Percentiles rank a stretch among this genome's conserved stretches.
phyloP scores from a whole-genome alignment of 2,113 vertebrate species.

The Alouatta palliata region DNA sequence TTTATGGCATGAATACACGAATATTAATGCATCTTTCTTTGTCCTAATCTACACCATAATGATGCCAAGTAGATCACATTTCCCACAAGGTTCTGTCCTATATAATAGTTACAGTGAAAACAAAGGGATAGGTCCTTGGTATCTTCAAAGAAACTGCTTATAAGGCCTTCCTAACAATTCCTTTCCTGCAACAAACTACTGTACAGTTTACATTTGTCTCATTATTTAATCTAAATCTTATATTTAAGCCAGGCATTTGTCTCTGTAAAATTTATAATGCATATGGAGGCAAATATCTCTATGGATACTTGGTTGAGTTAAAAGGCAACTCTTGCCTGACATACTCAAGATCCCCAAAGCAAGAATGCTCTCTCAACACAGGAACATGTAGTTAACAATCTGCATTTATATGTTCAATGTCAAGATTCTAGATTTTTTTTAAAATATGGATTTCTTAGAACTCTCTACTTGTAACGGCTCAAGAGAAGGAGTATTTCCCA shows the following conservation, averaged over 20 bases:
- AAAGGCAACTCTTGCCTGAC: conserved; percentile 3
- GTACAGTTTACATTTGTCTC: neutral
- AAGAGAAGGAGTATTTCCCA: neutral
- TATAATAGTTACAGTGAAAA: neutral
- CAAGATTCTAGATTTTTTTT: conserved; percentile 16
- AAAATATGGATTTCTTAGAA: neutral
- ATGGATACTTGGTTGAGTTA: neutral
- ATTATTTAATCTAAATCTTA: conserved; percentile 32
- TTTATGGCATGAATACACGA: neutral
- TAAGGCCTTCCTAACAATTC: neutral
- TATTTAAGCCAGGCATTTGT: neutral
- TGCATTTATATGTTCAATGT: neutral
- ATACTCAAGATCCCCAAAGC: neutral
- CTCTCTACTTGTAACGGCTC: neutral
- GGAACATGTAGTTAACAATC: neutral
- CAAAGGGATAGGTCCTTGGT: neutral
- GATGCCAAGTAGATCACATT: neutral
- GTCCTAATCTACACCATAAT: neutral
- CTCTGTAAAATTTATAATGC: conserved; percentile 38
- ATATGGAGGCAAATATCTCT: neutral
- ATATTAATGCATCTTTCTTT: neutral
- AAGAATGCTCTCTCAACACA: neutral
- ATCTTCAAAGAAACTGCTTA: neutral
- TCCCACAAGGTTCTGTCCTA: neutral
- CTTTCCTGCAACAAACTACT: neutral